Conservation (phyloP, 2,888 invertebrate species). For the Lasioglossum zephyrum region DNA sequence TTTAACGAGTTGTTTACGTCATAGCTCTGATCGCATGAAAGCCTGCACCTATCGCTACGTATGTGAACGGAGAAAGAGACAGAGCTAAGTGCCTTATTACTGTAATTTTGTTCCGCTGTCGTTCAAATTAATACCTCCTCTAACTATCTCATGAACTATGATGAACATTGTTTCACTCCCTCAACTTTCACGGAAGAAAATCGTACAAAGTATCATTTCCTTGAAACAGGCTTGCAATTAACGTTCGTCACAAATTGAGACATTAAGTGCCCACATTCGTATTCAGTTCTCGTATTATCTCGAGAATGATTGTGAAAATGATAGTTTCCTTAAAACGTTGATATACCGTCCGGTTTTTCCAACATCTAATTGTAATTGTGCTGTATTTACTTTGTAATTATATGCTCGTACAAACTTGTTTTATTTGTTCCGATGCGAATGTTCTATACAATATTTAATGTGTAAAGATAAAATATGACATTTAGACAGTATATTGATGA, state of each 20-base stretch:
- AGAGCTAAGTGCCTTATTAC: not conserved
- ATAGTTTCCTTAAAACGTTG: not conserved
- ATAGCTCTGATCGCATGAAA: not conserved
- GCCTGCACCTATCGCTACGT: not conserved
- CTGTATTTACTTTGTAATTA: not conserved
- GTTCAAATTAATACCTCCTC: slow-evolving; percentile 18
- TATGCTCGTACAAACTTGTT: not conserved
- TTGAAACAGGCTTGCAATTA: not conserved
- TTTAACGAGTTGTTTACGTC: slow-evolving; percentile 35
- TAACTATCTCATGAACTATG: not conserved
- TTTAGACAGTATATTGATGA: not conserved
- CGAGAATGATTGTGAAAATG: not conserved
- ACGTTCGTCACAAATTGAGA: not conserved
- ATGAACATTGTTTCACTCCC: not conserved
- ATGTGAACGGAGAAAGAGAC: not conserved
- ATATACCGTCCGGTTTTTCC: no score
- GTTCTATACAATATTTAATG: not conserved
- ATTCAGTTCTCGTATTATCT: not conserved
- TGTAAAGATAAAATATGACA: not conserved
- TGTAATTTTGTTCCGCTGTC: not conserved
- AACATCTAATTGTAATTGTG: not conserved
- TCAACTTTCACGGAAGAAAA: not conserved
- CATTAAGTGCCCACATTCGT: not conserved
- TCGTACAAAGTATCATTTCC: not conserved
- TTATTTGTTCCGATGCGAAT: not conserved